Evolutionary conservation across 2,888 invertebrate species (phyloP), one percentile per base, ranked within the genome.

Genomic region (Pterostichus niger): DNA sequence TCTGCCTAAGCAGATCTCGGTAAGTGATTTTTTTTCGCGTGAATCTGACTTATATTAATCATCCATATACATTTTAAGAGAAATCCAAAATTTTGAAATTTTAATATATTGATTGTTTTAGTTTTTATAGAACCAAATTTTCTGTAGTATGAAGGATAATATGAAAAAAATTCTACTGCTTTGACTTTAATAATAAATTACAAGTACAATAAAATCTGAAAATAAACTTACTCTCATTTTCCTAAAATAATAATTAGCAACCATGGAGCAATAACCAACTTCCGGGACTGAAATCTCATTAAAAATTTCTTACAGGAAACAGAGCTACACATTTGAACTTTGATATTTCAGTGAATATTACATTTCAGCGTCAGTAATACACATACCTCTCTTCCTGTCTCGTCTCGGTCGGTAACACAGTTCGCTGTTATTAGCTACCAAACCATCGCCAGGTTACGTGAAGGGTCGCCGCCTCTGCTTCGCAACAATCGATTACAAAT

Each of bases 401-500:
- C 40, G 40, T 40, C 40, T 40, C 40, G 40, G 40, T 40, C 40
- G 40, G 40, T 52, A 52, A 52, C 17, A 56, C 56, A 56, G 10
- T 56, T 17, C 56, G 24, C 9, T 56, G 24, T 56, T 56, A 56
- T 56, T 56, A 56, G 56, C 56, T 17, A 56, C 49, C 49, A 5
- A 56, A 56, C 15, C 56, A 56, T 56, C 56, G 56, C 9, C 52
- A 24, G 56, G 56, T 56, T 17, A 56, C 56, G 56, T 56, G 15
- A 11, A 17, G 56, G 56, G 56, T 56, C 56, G 13, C 56, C 40
- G 15, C n/a, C 15, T 44, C 15, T 33, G 61, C 68, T 68, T 17
- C 68, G 49, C 49, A 80, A 80, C 64, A 68, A 80, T 80, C 79
- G 79, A 80, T 80, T 80, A 80, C 13, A 52, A 80, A 80, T 77